phyloP scores from a whole-genome alignment of 2,113 vertebrate species.

The Cyprinodon brontotheroides region DNA sequence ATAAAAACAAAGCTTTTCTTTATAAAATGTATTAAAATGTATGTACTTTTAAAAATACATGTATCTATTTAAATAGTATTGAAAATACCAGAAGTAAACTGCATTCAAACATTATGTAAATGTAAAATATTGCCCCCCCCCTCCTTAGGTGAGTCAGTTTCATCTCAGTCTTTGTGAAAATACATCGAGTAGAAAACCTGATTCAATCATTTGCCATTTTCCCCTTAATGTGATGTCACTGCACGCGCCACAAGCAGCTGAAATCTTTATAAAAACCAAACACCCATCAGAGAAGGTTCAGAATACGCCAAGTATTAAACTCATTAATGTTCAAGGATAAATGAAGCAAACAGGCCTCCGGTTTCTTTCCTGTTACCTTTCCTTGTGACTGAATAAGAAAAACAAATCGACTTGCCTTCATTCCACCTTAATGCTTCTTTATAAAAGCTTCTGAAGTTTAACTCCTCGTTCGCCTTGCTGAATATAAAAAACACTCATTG shows the following conservation, averaged over 20 bases:
- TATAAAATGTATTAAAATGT: too few relatives aligned
- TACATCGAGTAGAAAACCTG: too few relatives aligned
- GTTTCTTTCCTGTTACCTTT: background rate
- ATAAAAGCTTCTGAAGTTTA: background rate
- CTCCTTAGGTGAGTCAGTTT: too few relatives aligned
- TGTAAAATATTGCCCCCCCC: too few relatives aligned
- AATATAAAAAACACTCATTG: slow-evolving; percentile 15
- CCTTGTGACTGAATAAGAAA: background rate
- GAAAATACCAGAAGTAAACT: too few relatives aligned
- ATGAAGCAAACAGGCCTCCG: background rate
- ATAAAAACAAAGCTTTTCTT: too few relatives aligned
- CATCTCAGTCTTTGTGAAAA: too few relatives aligned
- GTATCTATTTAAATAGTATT: too few relatives aligned
- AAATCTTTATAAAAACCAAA: background rate
- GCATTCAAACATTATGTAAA: too few relatives aligned
- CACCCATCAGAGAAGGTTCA: background rate
- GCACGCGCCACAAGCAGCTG: too few relatives aligned
- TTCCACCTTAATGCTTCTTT: background rate
- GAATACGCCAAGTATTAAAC: background rate
- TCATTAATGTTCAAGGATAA: background rate
- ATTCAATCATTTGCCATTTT: background rate
- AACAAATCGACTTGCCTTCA: background rate
- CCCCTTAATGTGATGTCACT: background rate
- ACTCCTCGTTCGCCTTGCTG: background rate
- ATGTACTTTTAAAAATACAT: too few relatives aligned